A percentile compares a stretch with the other conserved stretches of the same genome.
Conservation (phyloP, 2,113 vertebrate species). For the Sisor rabdophorus region DNA sequence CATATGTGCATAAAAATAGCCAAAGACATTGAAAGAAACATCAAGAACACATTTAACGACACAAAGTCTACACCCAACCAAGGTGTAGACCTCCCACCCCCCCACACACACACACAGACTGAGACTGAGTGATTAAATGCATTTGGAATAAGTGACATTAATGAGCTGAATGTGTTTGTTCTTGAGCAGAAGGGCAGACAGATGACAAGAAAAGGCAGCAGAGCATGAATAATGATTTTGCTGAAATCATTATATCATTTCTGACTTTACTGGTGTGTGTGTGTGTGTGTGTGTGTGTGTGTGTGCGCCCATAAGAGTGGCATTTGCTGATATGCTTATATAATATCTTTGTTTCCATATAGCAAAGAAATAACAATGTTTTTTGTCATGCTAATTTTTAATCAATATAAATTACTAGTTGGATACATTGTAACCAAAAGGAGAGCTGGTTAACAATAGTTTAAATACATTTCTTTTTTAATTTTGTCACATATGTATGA, state of each 20-base stretch:
- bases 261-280: constrained; percentile 32
- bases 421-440: neutral
- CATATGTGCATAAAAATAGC: neutral
- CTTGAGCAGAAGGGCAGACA: constrained; percentile 42
- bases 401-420: neutral
- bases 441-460: neutral
- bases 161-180: constrained; percentile 57
- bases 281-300: neutral
- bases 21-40: neutral
- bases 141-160: constrained; percentile 58
- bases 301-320: neutral
- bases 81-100: neutral
- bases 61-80: neutral
- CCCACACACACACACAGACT: neutral
- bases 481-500: too few species aligned
- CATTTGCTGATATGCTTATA: neutral
- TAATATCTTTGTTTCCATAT: neutral
- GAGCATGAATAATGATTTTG: constrained; percentile 63
- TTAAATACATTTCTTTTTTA: too few species aligned
- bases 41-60: neutral
- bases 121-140: constrained; percentile 28
- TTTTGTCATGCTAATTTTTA: neutral
- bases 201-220: constrained; percentile 54
- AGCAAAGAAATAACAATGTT: neutral
- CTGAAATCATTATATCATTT: constrained; percentile 63